Base-by-base conservation (phyloP, 1,140 invertebrate genomes). In the Drosophila serrata region DNA sequence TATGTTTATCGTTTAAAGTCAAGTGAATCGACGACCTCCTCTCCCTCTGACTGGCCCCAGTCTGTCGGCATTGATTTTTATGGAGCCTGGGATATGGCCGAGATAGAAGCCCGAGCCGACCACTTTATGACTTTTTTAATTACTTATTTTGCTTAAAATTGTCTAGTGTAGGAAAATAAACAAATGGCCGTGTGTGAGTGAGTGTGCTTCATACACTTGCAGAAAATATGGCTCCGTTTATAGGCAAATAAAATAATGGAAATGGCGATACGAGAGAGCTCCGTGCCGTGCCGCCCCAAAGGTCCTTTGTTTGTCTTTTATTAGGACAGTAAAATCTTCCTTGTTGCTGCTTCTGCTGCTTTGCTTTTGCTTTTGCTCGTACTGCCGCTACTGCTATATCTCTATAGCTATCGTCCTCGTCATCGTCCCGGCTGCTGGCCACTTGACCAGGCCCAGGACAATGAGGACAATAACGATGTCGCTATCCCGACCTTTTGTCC, bases 241-340 rank as follows among this genome's bases (percentile, higher is more conserved):
- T 92, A 79, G 79, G 82, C 82, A 86, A 92, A 92, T 92, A 92
- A 92, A 92, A 91, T 92, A 92, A 92, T 92, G 91, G 77, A 91
- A 92, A 92, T 90, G 80, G 81, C 82, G 75, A 86, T 90, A 76
- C 86, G 70, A 81, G 69, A 84, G 88, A 79, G 75, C 75, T 79
- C 49, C 57, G 33, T 27, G 60, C 55, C 46, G 51, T n/a, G 68
- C 56, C 79, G 73, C 35, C 77, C 76, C 77, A 56, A 72, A 74
- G 62, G 82, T 92, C 82, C 51, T 82, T 92, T 92, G 82, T 92
- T 92, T 87, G 86, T 65, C 78, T 90, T 92, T 92, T 92, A 90
- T 92, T 90, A 81, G 78, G 68, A 82, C 76, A 85, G 82, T 92
- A 92, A 92, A 92, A 79, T 79, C 87, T 90, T 90, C 79, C 81